Base-by-base conservation (phyloP, 2,113 vertebrate species). In the Paraplagusia blochii region DNA sequence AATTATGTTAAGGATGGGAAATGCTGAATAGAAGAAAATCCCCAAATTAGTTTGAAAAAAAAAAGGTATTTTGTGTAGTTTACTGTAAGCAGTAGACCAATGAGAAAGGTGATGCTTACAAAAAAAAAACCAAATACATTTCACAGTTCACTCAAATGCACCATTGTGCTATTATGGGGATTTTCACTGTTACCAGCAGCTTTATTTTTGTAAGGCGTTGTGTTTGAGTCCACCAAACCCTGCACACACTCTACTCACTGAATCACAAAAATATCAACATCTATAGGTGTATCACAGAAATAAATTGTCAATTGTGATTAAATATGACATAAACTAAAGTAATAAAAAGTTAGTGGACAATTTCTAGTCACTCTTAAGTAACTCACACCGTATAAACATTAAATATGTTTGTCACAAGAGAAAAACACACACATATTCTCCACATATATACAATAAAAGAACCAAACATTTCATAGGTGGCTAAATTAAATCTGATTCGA, bases 121-220 rank as follows among this genome's bases (percentile, higher is more conserved):
- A 3, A 8, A 57, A 54, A 8, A 17, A 38, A 42, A 33, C 34
- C 11, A 19, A 51, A 56, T 1, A 10, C 7, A 46, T 33, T 17
- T 59, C 12, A 48, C 11, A 44, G 43, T 42, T 39, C 9, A 17
- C 46, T 52, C 62, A 22, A 70, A 72, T 12, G n/a, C 14, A n/a
- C 74, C 42, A 38, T 16, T 65, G 69, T 75, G 70, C 51, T 74
- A 42, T 38, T 48, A 60, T 50, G 53, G 70, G 38, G 14, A 1
- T 0, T 57, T 70, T 59, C 47, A 74, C 53, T 66, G 50, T 60
- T 65, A 74, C 53, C 78, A 88, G 83, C 84, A 89, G 84, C 81
- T 85, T 84, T 81, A 65, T 83, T 83, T 82, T 77, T 54, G 46
- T 80, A 82, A 86, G 79, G 75, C 84, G 81, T 78, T 78, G 29